These are phyloP conservation scores for Chrysotoxum bicinctum DNA, from an alignment of 2,888 invertebrate species.

Conservation along the genomic window DNA sequence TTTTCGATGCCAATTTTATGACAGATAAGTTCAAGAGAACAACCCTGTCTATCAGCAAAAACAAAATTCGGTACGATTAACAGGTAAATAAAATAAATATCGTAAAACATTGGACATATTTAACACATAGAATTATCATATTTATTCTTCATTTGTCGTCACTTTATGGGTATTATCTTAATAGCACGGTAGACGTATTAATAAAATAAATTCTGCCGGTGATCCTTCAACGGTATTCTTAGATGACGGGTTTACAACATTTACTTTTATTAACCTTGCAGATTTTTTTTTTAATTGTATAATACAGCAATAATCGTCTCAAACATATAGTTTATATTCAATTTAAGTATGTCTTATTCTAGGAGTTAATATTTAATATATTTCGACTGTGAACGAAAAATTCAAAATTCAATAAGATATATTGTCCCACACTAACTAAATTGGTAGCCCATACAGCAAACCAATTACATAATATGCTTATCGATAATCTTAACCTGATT, in stretches of 20 bases:
- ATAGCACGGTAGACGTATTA: not conserved
- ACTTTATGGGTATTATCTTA: not conserved
- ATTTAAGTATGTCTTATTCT: no score
- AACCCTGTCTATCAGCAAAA: not conserved
- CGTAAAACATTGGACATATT: not conserved
- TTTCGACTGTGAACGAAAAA: no score
- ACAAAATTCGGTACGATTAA: not conserved
- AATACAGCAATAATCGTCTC: not conserved
- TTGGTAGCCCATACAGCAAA: no score
- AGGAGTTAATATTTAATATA: no score
- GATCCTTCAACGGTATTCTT: not conserved
- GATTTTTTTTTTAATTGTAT: not conserved
- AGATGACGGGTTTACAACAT: not conserved
- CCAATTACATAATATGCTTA: no score
- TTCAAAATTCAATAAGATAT: no score
- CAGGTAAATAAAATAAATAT: slow-evolving; percentile 3
- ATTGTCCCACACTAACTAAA: no score
- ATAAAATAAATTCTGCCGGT: not conserved
- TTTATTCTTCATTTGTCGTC: not conserved
- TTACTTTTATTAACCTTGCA: not conserved
- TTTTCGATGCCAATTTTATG: not conserved
- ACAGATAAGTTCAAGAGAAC: not conserved
- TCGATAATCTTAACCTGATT: no score
- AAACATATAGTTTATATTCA: not conserved
- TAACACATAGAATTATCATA: not conserved